Conservation (phyloP, 2,797 vertebrate genomes). For the Neostethus bicornis region DNA sequence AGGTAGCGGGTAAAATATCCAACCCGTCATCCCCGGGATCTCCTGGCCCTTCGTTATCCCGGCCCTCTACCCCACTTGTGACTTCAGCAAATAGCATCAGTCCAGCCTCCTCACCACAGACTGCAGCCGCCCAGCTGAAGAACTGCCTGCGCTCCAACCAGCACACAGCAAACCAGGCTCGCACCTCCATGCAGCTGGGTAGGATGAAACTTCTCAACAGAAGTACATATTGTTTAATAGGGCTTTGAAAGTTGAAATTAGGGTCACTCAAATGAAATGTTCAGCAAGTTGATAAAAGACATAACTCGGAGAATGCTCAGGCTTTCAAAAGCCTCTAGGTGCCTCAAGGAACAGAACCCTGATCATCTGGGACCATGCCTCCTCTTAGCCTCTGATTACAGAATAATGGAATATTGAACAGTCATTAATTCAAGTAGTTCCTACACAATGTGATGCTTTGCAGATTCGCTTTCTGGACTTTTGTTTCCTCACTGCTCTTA, state of each 20-base stretch:
- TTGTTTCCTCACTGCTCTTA: constrained; percentile 4
- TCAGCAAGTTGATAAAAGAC: constrained; percentile 16
- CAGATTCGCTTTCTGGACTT: constrained; percentile 21
- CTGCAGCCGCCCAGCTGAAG: constrained; percentile 81
- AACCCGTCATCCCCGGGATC: constrained; percentile 79
- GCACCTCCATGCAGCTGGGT: constrained; percentile 88
- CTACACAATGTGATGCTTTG: constrained; percentile 14
- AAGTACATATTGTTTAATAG: neutral
- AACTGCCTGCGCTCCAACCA: constrained; percentile 88
- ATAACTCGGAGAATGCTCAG: constrained; percentile 21
- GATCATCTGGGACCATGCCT: constrained; percentile 33
- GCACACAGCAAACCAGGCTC: constrained; percentile 79
- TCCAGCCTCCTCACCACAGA: constrained; percentile 80
- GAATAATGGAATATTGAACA: constrained; percentile 63
- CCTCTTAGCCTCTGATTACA: constrained; percentile 44
- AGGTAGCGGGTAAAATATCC: constrained; percentile 75
- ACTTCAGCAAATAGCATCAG: constrained; percentile 54
- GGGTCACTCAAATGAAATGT: constrained; percentile 23
- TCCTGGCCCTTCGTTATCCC: constrained; percentile 75
- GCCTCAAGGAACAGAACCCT: constrained; percentile 15
- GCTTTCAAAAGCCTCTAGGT: constrained; percentile 15
- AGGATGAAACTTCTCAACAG: constrained; percentile 46
- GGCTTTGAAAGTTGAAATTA: constrained; percentile 4
- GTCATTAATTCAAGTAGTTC: constrained; percentile 50
- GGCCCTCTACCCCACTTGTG: constrained; percentile 84